Evolutionary conservation across 30 jellyfish, hydroid and myxozoan genomes (phyloP), one percentile per base, ranked within the genome.

Genomic region (Haliclystus octoradiatus): DNA sequence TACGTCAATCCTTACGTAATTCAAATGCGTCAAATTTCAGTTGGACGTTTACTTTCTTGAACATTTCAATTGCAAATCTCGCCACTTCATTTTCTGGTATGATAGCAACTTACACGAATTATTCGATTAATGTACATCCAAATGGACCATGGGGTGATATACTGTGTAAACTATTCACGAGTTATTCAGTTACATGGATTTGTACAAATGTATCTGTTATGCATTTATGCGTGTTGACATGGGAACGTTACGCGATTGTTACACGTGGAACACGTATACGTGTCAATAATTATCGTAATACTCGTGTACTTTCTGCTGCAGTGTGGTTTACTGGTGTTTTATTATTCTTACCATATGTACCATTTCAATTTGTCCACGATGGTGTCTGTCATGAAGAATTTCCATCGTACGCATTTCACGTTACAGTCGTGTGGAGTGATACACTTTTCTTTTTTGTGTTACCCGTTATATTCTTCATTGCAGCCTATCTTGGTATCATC

Each of bases 241-340:
- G 93, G 93, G 93, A 80, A 64, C 53, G 93, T 19, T 80, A 70
- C 71, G 68, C 72, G 35, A 80, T 84, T 63, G 80, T 71, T 28
- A 71, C 93, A 15, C 74, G 57, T 19, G 34, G 53, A 40, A 76
- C 51, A 26, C 49, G 73, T 3, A 76, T 72, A 70, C 28, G 31
- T 2, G 51, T 27, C 5, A 74, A 33, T 3, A 72, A 52, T 13
- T 46, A 47, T 2, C 32, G 15, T 9, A 50, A 51, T 24, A 68
- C 67, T 27, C 66, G 35, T 12, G 53, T 63, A 52, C 13, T 68
- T 1, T 19, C 67, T n/a, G 80, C 68, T 33, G 24, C 89, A 15
- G 51, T 76, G 29, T 76, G 89, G 89, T 28, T 76, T 27, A 26
- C 67, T 47, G 89, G 89, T 26, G 49, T 70, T 14, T 66, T 49